Evolutionary conservation across 2,113 vertebrate species (phyloP), one percentile per base, ranked within the genome.

Genomic region (Nyctereutes procyonoides): DNA sequence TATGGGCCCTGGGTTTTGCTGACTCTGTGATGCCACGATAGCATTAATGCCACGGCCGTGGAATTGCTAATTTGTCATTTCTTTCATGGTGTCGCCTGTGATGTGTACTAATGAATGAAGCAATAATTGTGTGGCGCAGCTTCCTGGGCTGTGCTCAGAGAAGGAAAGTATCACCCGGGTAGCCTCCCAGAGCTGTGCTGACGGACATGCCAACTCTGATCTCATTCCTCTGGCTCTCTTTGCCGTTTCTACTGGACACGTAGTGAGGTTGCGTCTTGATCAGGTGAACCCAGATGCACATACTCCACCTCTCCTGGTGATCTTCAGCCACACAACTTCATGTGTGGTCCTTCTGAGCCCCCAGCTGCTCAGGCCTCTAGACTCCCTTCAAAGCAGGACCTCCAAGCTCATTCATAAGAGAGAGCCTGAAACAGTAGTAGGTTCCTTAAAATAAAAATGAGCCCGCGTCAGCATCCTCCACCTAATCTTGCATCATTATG

Each of bases 21-120:
- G 99, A 99, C 99, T 99, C 98, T 98, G 99, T 99, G 99, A 99
- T 99, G 99, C 98, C 98, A 98, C 96, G 99, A 99, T 99, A 99
- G 98, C 90, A 96, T 99, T 99, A 98, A 51, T 98, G 97, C 98
- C 95, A 69, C 85, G 90, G 94, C 98, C 80, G 96, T 92, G 98
- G 98, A 99, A 99, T 98, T 98, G 98, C 99, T 99, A 98, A 99
- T 99, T 99, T 98, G 99, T 99, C 99, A 99, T 98, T 99, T 99
- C 99, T 99, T 99, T 99, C 99, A 99, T 95, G 98, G 98, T 98
- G 97, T 96, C 98, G 96, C 98, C 98, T 97, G 98, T 98, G 98
- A 97, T 98, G 98, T 98, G 98, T 98, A 98, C 98, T 99, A 99
- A 99, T 98, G 98, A 99, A 98, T 98, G 98, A 97, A 98, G 95